These are phyloP conservation scores for Bombus waltoni DNA, from an alignment of 1,140 invertebrate species.

Conservation along the genomic window DNA sequence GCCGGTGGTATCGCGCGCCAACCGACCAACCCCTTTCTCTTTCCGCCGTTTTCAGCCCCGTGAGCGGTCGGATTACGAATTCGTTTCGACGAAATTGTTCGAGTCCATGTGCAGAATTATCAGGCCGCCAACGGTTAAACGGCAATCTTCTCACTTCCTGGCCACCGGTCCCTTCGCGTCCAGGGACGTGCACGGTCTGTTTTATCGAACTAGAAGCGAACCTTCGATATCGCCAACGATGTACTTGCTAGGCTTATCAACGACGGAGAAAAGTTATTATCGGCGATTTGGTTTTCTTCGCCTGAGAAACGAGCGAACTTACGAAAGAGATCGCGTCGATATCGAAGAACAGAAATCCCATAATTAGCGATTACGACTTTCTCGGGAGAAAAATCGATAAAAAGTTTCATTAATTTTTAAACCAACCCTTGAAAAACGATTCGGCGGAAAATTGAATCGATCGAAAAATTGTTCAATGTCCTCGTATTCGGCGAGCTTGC, in stretches of 20 bases:
- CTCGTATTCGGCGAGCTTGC: no score
- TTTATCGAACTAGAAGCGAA: not conserved
- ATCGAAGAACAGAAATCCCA: no score
- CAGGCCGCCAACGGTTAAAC: constrained; percentile 58
- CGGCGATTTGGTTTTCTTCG: not conserved
- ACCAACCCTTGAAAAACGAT: no score
- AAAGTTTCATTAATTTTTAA: no score
- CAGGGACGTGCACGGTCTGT: not conserved
- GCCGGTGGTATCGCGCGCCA: constrained; percentile 61
- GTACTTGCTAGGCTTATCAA: constrained; percentile 4
- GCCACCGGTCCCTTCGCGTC: not conserved
- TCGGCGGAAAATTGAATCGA: no score
- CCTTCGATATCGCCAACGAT: constrained; percentile 20
- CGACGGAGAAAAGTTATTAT: constrained; percentile 1
- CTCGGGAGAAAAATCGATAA: no score
- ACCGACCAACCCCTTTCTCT: constrained; percentile 36
- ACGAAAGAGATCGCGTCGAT: no score
- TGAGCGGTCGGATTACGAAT: constrained; percentile 61
- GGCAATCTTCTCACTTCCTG: constrained; percentile 31
- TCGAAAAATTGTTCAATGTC: no score
- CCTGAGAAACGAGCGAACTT: no score
- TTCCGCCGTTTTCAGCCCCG: constrained; percentile 6
- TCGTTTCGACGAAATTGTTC: constrained; percentile 68
- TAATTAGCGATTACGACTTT: no score
- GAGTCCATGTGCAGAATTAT: constrained; percentile 62